Percentiles rank a stretch among this genome's conserved stretches.
These are phyloP conservation scores for Muscina levida DNA, from an alignment of 2,888 invertebrate genomes.

Conservation along the genomic window DNA sequence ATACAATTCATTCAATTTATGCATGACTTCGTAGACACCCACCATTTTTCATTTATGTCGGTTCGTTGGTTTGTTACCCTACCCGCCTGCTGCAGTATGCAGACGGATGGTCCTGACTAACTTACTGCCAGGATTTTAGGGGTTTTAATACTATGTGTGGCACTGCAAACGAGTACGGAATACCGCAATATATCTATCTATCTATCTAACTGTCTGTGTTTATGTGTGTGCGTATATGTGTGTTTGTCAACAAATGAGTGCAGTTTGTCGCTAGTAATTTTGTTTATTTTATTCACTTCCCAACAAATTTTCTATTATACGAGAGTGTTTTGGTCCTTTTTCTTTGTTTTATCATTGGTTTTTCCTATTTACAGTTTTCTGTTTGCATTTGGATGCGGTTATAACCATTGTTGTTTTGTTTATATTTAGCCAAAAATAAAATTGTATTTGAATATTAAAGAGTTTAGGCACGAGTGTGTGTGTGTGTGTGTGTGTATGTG, in stretches of 20 bases:
- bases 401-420: constrained; percentile 54
- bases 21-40: constrained; percentile 61
- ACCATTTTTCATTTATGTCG: constrained; percentile 54
- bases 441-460: constrained; percentile 18
- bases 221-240: constrained; percentile 6
- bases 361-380: constrained; percentile 17
- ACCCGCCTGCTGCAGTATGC: constrained; percentile 34
- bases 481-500: neutral
- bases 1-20: constrained; percentile 63
- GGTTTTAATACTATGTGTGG: neutral
- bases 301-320: constrained; percentile 40
- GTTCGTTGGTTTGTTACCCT: constrained; percentile 7
- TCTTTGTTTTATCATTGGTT: neutral
- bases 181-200: neutral
- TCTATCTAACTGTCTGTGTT: neutral
- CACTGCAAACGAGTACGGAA: neutral
- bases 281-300: constrained; percentile 54
- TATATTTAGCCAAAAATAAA: constrained; percentile 24
- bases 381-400: constrained; percentile 43
- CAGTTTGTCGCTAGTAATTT: constrained; percentile 48
- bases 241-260: constrained; percentile 6
- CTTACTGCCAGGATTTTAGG: neutral
- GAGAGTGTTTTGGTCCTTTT: neutral
- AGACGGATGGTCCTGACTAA: constrained; percentile 4
- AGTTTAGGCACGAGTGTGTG: neutral